Evolutionary conservation across 1,140 invertebrate species (phyloP).

Genomic region (Sycobia sp.): DNA sequence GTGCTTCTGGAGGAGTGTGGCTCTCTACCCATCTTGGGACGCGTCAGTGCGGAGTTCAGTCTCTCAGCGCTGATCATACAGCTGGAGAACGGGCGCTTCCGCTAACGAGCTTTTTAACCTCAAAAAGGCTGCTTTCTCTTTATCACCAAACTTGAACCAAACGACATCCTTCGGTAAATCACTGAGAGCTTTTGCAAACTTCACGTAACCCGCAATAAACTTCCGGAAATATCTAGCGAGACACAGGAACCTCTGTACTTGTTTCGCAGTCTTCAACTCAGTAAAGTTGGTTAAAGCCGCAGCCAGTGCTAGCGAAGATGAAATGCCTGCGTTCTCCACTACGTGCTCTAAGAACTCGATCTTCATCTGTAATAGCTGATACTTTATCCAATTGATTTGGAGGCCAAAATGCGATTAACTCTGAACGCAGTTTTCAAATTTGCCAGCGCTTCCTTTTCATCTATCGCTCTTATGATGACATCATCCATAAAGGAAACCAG

Average conservation of each 20-base stretch:
- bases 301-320: neutral
- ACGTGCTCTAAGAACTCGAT: neutral
- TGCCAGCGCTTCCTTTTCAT: no score
- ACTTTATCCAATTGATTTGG: conserved; percentile 17
- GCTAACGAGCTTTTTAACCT: conserved; percentile 9
- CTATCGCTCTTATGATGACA: no score
- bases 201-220: neutral
- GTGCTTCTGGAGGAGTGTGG: no score
- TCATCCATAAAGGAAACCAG: no score
- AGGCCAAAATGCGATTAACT: neutral
- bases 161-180: conserved; percentile 13
- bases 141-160: neutral
- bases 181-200: neutral
- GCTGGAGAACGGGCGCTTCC: no score
- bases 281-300: neutral
- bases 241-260: neutral
- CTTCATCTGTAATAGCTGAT: neutral
- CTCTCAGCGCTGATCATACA: no score
- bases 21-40: no score
- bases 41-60: no score
- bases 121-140: neutral
- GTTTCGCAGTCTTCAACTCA: neutral
- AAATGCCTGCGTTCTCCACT: neutral
- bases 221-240: neutral
- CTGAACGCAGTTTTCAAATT: no score